Conservation (phyloP, 2,888 invertebrate genomes). For the Bruchidius siliquastri region DNA sequence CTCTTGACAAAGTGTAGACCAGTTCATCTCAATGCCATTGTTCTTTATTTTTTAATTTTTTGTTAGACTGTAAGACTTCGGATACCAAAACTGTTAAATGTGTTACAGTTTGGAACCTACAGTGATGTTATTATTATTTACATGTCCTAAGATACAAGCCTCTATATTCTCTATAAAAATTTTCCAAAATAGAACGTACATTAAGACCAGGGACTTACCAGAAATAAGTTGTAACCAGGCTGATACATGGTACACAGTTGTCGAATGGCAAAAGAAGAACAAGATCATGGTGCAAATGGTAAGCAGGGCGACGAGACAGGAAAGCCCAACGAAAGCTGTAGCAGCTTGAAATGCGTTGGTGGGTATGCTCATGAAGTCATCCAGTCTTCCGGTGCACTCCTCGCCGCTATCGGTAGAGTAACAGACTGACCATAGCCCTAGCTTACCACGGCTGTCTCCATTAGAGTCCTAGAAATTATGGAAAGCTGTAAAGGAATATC, state of each 20-base stretch:
- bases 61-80: too few species aligned
- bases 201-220: conserved; percentile 57
- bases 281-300: conserved; percentile 85
- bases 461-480: conserved; percentile 40
- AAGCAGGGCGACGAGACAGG: conserved; percentile 78
- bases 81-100: too few species aligned
- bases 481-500: not conserved
- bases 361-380: conserved; percentile 72
- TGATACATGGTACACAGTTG: conserved; percentile 88
- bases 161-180: too few species aligned
- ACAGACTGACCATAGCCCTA: conserved; percentile 90
- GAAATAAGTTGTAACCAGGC: conserved; percentile 95
- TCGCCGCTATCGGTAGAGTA: conserved; percentile 66
- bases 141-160: too few species aligned
- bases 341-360: conserved; percentile 80
- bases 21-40: too few species aligned
- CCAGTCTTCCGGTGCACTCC: conserved; percentile 79
- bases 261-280: conserved; percentile 90
- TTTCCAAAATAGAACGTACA: too few species aligned
- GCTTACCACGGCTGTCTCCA: conserved; percentile 82
- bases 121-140: too few species aligned
- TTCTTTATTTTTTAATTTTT: too few species aligned
- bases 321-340: conserved; percentile 82
- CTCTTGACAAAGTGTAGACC: too few species aligned
- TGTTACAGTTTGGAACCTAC: too few species aligned